Evolutionary conservation across 2,888 invertebrate species (phyloP).

Genomic region (Eilema griseolum): DNA sequence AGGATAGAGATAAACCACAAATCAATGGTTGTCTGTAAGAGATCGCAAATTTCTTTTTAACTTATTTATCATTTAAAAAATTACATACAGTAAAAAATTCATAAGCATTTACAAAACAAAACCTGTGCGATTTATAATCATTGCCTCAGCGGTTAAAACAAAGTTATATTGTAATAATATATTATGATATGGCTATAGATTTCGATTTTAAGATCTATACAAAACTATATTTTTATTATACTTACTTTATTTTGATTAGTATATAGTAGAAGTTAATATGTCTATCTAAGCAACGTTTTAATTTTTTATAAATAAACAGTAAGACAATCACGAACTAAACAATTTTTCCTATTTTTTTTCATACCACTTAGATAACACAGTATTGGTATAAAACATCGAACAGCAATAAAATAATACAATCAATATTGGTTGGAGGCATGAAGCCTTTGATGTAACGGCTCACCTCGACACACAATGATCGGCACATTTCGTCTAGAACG

Average conservation of each 20-base stretch:
- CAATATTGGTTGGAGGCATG: constrained; percentile 46
- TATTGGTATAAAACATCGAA: constrained; percentile 9
- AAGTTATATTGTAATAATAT: too few relatives aligned
- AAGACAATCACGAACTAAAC: neutral
- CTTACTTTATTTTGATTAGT: neutral
- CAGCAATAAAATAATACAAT: constrained; percentile 47
- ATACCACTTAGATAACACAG: too few relatives aligned
- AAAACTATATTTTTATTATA: too few relatives aligned
- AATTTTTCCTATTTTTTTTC: neutral
- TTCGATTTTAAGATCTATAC: neutral
- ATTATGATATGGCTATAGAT: too few relatives aligned
- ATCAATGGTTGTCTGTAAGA: too few relatives aligned
- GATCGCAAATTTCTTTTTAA: too few relatives aligned
- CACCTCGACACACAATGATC: constrained; percentile 74
- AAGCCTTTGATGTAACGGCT: constrained; percentile 53
- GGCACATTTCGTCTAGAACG: constrained; percentile 84
- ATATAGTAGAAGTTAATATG: neutral
- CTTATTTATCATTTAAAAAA: too few relatives aligned
- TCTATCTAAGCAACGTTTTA: neutral
- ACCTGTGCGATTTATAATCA: too few relatives aligned
- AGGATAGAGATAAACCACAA: too few relatives aligned
- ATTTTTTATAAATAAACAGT: neutral
- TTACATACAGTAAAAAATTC: too few relatives aligned
- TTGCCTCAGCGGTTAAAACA: too few relatives aligned
- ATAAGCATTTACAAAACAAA: too few relatives aligned